A percentile compares a stretch with the other conserved stretches of the same genome.
These are phyloP conservation scores for Leptoteleia sp. DNA, from an alignment of 1,140 invertebrate genomes.

Conservation along the genomic window DNA sequence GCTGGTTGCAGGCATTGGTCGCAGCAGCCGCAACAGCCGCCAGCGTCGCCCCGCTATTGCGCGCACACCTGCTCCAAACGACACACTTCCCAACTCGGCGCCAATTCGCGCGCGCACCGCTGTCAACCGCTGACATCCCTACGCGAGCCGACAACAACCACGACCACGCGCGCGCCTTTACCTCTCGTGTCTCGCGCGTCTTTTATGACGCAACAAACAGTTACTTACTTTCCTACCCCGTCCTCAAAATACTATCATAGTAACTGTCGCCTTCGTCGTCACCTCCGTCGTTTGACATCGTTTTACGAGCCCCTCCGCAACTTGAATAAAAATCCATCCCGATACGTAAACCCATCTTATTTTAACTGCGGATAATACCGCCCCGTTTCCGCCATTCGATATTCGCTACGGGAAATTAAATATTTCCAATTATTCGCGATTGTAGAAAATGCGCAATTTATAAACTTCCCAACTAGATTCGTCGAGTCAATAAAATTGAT, in stretches of 20 bases:
- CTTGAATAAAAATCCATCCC: constrained; percentile 19
- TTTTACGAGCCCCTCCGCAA: constrained; percentile 28
- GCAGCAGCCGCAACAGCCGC: not conserved
- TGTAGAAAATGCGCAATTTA: too few species aligned
- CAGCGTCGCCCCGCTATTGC: not conserved
- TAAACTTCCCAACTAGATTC: too few species aligned
- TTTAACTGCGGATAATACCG: too few species aligned
- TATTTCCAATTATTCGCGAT: too few species aligned
- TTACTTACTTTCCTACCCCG: constrained; percentile 32
- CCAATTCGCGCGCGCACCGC: constrained; percentile 14
- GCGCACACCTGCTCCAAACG: constrained; percentile 64
- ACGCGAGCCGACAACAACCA: constrained; percentile 55
- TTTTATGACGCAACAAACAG: constrained; percentile 67
- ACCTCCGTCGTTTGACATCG: constrained; percentile 15
- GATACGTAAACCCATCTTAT: not conserved
- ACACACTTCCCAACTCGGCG: constrained; percentile 67
- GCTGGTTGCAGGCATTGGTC: not conserved
- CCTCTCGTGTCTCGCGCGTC: constrained; percentile 60
- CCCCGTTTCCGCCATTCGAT: too few species aligned
- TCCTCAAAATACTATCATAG: constrained; percentile 39
- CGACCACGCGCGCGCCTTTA: constrained; percentile 8
- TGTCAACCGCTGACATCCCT: constrained; percentile 65
- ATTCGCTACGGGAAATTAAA: too few species aligned
- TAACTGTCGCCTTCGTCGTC: constrained; percentile 17
- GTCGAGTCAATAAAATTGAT: too few species aligned